phyloP scores from a whole-genome alignment of 92 coral and sea anemone genomes.

The Pocillopora grandis region DNA sequence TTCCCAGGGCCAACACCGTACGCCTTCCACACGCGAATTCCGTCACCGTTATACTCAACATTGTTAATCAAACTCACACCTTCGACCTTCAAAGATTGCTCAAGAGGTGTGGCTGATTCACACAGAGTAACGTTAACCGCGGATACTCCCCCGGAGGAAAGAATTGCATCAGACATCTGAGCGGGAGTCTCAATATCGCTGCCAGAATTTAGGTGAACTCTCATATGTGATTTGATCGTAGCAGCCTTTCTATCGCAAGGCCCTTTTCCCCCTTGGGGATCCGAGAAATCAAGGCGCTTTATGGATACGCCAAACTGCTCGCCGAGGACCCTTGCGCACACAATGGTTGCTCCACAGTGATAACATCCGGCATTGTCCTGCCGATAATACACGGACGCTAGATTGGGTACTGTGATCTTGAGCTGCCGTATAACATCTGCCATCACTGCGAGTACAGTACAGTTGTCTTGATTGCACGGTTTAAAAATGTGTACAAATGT shows the following conservation, averaged over 20 bases:
- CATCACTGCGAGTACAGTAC: constrained; percentile 31
- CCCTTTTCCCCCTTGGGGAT: constrained; percentile 59
- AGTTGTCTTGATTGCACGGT: background rate
- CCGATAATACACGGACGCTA: constrained; percentile 8
- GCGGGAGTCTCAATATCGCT: constrained; percentile 60
- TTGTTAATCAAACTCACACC: constrained; percentile 37
- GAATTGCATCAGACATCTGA: constrained; percentile 61
- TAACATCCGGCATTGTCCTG: constrained; percentile 28
- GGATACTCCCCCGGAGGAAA: constrained; percentile 61
- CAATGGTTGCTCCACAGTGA: constrained; percentile 28
- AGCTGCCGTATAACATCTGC: constrained; percentile 23
- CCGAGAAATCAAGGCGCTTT: constrained; percentile 60
- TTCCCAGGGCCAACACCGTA: constrained; percentile 20
- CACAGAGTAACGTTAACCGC: constrained; percentile 54
- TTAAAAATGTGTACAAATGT: constrained; percentile 26
- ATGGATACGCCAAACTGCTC: constrained; percentile 45
- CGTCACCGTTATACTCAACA: constrained; percentile 10
- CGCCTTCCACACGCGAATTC: constrained; percentile 47
- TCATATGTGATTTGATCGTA: constrained; percentile 65
- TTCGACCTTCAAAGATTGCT: constrained; percentile 34
- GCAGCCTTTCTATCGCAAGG: constrained; percentile 65
- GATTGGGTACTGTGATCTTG: constrained; percentile 11
- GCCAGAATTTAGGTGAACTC: constrained; percentile 58
- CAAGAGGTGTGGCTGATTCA: constrained; percentile 22
- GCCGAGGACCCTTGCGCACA: constrained; percentile 4